Base-by-base conservation (phyloP, 2,797 vertebrate species). In the Chromobotia macracanthus region DNA sequence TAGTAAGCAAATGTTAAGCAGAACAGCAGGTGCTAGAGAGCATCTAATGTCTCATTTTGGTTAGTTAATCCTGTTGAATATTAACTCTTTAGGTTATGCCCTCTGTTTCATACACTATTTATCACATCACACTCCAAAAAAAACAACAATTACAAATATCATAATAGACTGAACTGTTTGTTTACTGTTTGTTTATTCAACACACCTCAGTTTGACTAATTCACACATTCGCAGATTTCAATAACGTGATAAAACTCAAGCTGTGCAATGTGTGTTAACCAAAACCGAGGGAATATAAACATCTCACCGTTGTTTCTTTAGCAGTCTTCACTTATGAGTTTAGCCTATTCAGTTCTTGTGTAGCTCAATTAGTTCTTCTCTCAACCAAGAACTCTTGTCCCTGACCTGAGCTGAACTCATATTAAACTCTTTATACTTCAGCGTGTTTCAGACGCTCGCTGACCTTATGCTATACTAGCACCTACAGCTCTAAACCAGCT, bases 401-500 rank as follows among this genome's bases (percentile, higher is more conserved):
- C 48, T 51, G 63, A 69, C 38, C 3, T 50, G 7, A 38, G n/a
- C n/a, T 75, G 15, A 65, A 41, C 73, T 66, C 19, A 13, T 9
- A 35, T 18, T 0, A 13, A 48, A 11, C 16, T 19, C 35, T 75
- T 65, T 65, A 61, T 15, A 9, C 44, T 38, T 51, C 46, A 76
- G 55, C 15, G 19, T 46, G 64, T 46, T 38, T 15, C 74, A 81
- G 41, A 64, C 74, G 5, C 51, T 46, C 11, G 31, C 18, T 38
- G 81, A 71, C 78, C 58, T 50, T 64, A 5, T 21, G 69, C n/a
- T 23, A 18, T n/a, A 74, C 19, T 16, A n/a, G 6, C 44, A 12
- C 53, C 50, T 25, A 35, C 23, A 31, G 60, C 80, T 72, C 69
- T 79, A 55, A 77, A 81, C 65, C 51, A 55, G 61, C n/a, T 48